Evolutionary conservation across 1,140 invertebrate genomes (phyloP).

Genomic region (Drosophila insularis): DNA sequence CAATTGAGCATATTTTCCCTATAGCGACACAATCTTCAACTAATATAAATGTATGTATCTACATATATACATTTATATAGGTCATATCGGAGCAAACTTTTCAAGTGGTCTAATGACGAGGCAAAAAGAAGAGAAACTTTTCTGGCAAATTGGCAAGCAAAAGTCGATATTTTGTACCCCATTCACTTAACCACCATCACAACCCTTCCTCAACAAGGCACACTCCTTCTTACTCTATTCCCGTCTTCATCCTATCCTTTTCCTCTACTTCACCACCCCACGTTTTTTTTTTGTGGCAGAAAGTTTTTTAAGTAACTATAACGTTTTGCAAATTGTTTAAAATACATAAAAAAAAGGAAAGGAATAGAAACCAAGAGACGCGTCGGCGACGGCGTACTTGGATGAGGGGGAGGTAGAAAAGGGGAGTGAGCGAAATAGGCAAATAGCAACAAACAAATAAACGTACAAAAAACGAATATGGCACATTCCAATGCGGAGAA

Average conservation of each 20-base stretch:
- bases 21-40: slow-evolving; percentile 16
- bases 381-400: neutral
- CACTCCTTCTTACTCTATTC: neutral
- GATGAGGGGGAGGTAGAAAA: neutral
- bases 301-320: slow-evolving; percentile 36
- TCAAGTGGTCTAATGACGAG: slow-evolving; percentile 55
- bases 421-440: slow-evolving; percentile 2
- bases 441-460: slow-evolving; percentile 32
- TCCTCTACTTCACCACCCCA: neutral
- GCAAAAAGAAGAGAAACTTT: slow-evolving; percentile 34
- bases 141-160: slow-evolving; percentile 49
- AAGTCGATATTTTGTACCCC: slow-evolving; percentile 14
- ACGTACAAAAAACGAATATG: slow-evolving; percentile 49
- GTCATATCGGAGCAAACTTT: slow-evolving; percentile 48
- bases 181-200: neutral
- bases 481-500: slow-evolving; percentile 66
- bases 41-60: slow-evolving; percentile 1
- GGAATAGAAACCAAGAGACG: slow-evolving; percentile 39
- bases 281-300: neutral
- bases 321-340: slow-evolving; percentile 67
- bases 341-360: slow-evolving; percentile 58
- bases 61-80: slow-evolving; percentile 42
- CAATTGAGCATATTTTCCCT: slow-evolving; percentile 50
- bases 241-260: neutral
- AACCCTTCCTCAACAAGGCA: neutral